Conservation (phyloP, 2,113 vertebrate species). For the Synodontis membranacea region DNA sequence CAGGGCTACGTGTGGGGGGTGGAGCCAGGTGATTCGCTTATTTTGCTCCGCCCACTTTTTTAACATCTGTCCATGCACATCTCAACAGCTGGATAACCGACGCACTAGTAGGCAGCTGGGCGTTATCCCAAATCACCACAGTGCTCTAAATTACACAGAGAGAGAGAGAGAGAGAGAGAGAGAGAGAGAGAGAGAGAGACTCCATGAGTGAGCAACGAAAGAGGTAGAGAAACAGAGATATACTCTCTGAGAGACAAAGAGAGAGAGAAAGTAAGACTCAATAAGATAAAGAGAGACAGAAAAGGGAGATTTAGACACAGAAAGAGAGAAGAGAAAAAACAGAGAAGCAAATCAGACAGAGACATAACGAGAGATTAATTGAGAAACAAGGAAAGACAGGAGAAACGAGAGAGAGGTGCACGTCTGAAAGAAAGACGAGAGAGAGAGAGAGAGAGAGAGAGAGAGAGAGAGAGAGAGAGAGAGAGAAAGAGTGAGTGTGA, state of each 20-base stretch:
- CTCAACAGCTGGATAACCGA: conserved; percentile 50
- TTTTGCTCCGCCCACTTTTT: neutral
- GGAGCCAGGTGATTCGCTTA: neutral
- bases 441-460: neutral
- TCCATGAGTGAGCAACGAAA: neutral
- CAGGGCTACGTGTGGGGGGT: neutral
- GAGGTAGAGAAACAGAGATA: neutral
- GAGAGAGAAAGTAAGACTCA: neutral
- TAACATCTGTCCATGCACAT: conserved; percentile 46
- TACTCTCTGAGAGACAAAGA: neutral
- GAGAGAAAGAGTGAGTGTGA: neutral
- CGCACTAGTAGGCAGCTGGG: conserved; percentile 7
- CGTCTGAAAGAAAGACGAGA: conserved; percentile 7
- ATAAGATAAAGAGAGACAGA: neutral
- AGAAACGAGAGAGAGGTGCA: neutral
- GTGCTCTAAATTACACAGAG: neutral
- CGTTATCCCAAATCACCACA: conserved; percentile 33
- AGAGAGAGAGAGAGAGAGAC: neutral
- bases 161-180: neutral
- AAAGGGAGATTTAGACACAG: neutral
- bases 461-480: neutral
- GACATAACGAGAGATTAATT: neutral
- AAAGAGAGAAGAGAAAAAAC: neutral
- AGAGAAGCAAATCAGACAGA: neutral
- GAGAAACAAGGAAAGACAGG: neutral